Evolutionary conservation across 2,888 invertebrate genomes (phyloP), one percentile per base, ranked within the genome.

Genomic region (Drosophila longiperda): DNA sequence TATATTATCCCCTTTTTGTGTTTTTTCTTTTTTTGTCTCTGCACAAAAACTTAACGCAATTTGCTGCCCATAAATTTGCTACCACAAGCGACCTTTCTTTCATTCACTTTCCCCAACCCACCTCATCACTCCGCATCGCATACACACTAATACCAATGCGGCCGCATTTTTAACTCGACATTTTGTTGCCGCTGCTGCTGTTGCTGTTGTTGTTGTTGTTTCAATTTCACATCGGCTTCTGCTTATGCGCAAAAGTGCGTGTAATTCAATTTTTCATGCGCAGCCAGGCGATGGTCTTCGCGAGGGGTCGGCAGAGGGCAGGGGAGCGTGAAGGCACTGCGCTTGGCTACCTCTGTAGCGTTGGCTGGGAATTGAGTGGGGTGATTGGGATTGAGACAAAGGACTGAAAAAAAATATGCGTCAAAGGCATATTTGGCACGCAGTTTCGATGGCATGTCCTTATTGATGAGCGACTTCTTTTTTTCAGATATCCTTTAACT

Each of bases 211-310:
- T 67, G 52, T 67, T 78, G 54, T 66, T 70, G 60, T 60, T 67
- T 70, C 66, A 71, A 73, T 81, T 87, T 76, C 65, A 66, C 45
- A 73, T 89, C 61, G 58, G 60, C 53, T 82, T 73, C 62, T 83
- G 90, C 85, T 84, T 88, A 83, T 83, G 87, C 84, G 87, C 84
- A 89, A 89, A 83, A 89, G 90, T 90, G 90, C 90, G 86, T 90
- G 83, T 90, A 87, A 87, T 90, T 90, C 86, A 90, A 87, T 87
- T 87, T 87, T 85, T 87, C 83, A 87, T 85, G 86, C 90, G 74
- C 72, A 68, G 78, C 63, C 78, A 69, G 63, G 48, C 66, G 55
- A 48, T 45, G 42, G 29, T 29, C 15, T 26, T 55, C 20, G 23
- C 33, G 23, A 52, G 55, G 29, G 26, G 38, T 29, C 53, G 54